Base-by-base conservation (phyloP, 2,797 vertebrate genomes). In the Pelobates cultripes region DNA sequence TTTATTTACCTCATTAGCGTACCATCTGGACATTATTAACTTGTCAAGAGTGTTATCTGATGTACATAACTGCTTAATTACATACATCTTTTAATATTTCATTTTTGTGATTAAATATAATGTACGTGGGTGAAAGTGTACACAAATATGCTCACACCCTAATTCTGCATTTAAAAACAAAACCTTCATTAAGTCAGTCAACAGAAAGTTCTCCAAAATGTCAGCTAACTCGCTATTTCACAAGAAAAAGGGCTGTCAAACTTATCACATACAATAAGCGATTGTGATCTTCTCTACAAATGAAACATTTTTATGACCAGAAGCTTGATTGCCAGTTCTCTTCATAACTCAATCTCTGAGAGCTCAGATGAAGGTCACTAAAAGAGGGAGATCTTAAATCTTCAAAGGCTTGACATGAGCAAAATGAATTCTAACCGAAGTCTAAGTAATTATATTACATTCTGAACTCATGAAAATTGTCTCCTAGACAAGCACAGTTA, bases 341-440 rank as follows among this genome's bases (percentile, higher is more conserved):
- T 76, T 75, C 80, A 81, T 81, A 81, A 81, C 73, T 81, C 80
- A 81, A 81, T 81, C 80, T 76, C 51, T 81, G 80, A 81, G 80
- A 76, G 80, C 73, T 51, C 10, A 43, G 55, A 76, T 76, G 80
- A 81, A 81, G 80, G 80, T 81, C 80, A 76, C 73, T 81, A 81
- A 81, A 81, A 76, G 80, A 81, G 80, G 73, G 73, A 81, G 80
- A 81, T 81, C 80, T 76, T 81, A 81, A 81, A 81, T 81, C 80
- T 81, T 81, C 73, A 71, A 70, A 81, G 79, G 75, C 67, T 61
- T 81, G 80, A 81, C 80, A 81, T 71, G 73, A 76, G 51, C 80
- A 81, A 81, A 81, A 81, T 81, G 80, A 81, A 81, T 81, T 81
- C 80, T 70, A 75, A 81, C 73, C 43, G 76, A 72, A 81, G 73